Percentiles rank a stretch among this genome's conserved stretches.
phyloP scores from a whole-genome alignment of 2,797 vertebrate species.

The Acanthis flammea region DNA sequence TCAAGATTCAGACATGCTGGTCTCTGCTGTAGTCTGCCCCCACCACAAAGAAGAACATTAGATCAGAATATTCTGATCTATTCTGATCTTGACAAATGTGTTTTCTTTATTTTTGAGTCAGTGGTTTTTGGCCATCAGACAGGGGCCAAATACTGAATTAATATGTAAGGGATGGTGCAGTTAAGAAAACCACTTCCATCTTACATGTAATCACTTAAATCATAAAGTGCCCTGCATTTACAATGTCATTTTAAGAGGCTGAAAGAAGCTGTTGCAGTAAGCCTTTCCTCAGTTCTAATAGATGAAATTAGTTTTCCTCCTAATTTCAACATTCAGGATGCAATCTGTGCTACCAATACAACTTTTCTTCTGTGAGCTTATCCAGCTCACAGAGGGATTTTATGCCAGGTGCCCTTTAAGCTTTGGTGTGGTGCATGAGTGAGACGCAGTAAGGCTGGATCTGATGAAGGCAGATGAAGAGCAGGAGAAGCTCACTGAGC shows the following conservation, averaged over 20 bases:
- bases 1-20: background rate
- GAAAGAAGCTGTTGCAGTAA: background rate
- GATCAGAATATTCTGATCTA: background rate
- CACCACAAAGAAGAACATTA: background rate
- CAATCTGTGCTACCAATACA: background rate
- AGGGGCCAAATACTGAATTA: background rate
- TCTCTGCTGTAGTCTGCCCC: background rate
- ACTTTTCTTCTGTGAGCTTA: background rate
- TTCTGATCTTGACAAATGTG: background rate
- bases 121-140: background rate
- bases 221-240: background rate
- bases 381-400: background rate
- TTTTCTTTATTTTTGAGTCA: background rate
- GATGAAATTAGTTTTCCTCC: background rate
- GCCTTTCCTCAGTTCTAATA: background rate
- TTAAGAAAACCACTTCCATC: background rate
- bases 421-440: background rate
- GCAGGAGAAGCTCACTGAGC: background rate
- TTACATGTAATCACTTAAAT: background rate
- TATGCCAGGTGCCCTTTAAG: background rate
- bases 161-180: background rate
- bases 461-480: background rate
- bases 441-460: background rate
- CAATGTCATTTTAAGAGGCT: accelerated
- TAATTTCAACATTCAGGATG: background rate